These are phyloP conservation scores for Rhagium mordax DNA, from an alignment of 2,888 invertebrate species.

Conservation along the genomic window DNA sequence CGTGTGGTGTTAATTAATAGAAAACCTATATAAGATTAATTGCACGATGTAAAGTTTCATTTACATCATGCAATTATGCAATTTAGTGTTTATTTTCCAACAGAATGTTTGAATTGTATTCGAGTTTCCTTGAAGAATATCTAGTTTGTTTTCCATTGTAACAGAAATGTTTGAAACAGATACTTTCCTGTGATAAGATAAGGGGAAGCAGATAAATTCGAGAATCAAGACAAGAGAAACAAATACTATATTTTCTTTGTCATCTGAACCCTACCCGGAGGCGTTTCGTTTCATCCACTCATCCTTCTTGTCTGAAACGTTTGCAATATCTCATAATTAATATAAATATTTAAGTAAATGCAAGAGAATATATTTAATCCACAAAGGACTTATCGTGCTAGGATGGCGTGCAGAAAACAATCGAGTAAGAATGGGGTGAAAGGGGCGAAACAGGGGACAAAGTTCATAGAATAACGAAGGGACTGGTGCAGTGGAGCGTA, in stretches of 20 bases:
- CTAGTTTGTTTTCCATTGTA: not conserved
- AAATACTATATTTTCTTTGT: not conserved
- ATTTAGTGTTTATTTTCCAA: not conserved
- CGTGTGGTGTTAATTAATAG: no score
- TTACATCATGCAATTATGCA: not conserved
- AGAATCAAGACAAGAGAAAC: not conserved
- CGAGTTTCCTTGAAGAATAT: not conserved
- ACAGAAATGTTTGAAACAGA: not conserved
- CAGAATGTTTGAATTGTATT: not conserved
- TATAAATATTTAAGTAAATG: constrained; percentile 29
- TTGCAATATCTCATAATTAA: constrained; percentile 20
- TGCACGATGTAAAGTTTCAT: not conserved
- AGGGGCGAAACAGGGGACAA: constrained; percentile 14
- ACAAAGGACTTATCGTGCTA: constrained; percentile 16
- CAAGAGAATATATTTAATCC: constrained; percentile 26
- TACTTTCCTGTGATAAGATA: not conserved
- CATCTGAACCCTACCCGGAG: not conserved
- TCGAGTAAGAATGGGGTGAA: not conserved
- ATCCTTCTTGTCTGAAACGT: not conserved
- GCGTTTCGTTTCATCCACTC: not conserved
- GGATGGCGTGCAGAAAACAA: constrained; percentile 30
- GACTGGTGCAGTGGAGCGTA: constrained; percentile 42
- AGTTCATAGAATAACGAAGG: not conserved
- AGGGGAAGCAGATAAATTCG: not conserved
- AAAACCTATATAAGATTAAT: no score